These are phyloP conservation scores for Chromobotia macracanthus DNA, from an alignment of 2,797 vertebrate species.

Conservation along the genomic window DNA sequence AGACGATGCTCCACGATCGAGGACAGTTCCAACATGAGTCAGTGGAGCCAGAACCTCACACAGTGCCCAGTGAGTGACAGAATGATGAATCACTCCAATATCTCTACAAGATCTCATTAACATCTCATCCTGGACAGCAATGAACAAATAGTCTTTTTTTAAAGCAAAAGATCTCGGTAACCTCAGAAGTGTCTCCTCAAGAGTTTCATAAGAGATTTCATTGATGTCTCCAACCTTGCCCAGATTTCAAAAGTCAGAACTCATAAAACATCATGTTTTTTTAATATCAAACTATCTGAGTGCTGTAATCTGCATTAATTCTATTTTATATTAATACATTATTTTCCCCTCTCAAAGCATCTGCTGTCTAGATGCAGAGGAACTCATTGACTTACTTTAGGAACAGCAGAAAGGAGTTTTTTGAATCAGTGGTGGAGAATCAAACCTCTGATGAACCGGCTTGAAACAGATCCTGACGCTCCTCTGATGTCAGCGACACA, in stretches of 20 bases:
- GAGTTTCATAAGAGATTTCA: no score
- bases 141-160: neutral
- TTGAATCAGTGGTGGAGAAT: conserved; percentile 9
- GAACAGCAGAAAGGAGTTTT: neutral
- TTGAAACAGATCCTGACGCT: neutral
- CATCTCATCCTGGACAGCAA: neutral
- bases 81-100: conserved; percentile 9
- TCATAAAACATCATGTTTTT: no score
- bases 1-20: conserved; percentile 89
- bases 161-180: no score
- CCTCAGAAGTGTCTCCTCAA: no score
- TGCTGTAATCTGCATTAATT: no score
- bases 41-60: conserved; percentile 91
- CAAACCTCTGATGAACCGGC: neutral
- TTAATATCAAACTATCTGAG: no score
- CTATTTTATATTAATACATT: neutral
- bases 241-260: no score
- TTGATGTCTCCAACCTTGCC: no score
- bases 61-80: conserved; percentile 85
- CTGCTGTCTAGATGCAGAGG: neutral
- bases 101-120: conserved; percentile 1
- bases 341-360: neutral
- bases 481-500: conserved; percentile 27
- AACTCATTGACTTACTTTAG: neutral
- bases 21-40: conserved; percentile 90